These are phyloP conservation scores for Pogonognathellus flavescens DNA, from an alignment of 1,140 invertebrate species.

Conservation along the genomic window DNA sequence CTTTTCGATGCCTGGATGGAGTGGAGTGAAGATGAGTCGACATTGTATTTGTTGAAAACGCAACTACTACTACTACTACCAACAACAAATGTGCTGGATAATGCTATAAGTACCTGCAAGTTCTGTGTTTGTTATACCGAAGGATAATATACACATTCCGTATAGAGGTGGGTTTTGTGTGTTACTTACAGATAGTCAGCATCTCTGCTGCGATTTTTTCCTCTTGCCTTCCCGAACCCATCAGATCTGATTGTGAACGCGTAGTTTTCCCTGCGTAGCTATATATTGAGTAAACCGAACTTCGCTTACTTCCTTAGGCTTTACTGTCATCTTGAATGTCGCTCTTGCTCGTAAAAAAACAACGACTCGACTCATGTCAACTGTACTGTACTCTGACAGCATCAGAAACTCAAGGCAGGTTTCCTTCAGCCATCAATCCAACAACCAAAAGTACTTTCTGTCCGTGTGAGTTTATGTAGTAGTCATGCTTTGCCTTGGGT, in stretches of 20 bases:
- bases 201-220: constrained; percentile 18
- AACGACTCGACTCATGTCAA: constrained; percentile 39
- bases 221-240: neutral
- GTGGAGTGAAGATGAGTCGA: neutral
- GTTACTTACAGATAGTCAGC: neutral
- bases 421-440: constrained; percentile 30
- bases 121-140: neutral
- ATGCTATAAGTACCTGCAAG: neutral
- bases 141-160: constrained; percentile 1
- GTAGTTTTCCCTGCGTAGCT: neutral
- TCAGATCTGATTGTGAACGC: constrained; percentile 12
- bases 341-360: constrained; percentile 46
- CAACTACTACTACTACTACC: neutral
- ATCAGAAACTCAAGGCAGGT: constrained; percentile 48
- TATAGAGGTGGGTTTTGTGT: neutral
- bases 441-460: constrained; percentile 31
- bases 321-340: constrained; percentile 48
- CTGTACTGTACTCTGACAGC: constrained; percentile 13
- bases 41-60: constrained; percentile 1
- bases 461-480: constrained; percentile 17
- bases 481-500: constrained; percentile 36
- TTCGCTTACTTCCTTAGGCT: constrained; percentile 41
- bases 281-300: constrained; percentile 6
- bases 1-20: neutral
- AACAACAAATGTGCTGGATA: neutral